A percentile compares a stretch with the other conserved stretches of the same genome.
Conservation (phyloP, 1,140 invertebrate genomes). For the Zaprionus camerounensis region DNA sequence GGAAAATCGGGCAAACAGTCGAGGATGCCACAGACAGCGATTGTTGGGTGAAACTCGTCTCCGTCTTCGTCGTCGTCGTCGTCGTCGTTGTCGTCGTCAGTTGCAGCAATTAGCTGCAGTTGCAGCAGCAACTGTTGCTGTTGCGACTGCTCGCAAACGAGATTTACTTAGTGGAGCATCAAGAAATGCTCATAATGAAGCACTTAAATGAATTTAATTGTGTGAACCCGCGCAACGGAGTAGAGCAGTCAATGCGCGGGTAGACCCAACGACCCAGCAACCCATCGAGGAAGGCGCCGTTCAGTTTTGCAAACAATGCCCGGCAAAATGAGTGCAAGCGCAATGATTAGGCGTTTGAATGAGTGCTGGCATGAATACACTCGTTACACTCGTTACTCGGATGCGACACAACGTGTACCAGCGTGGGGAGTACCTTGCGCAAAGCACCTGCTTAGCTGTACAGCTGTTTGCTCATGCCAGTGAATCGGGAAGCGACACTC, state of each 20-base stretch:
- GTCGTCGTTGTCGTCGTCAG: background rate
- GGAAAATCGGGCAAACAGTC: slow-evolving; percentile 67
- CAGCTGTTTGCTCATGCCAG: background rate
- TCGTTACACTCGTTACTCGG: background rate
- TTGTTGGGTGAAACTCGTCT: slow-evolving; percentile 53
- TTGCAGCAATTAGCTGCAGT: slow-evolving; percentile 53
- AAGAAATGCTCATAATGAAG: slow-evolving; percentile 72
- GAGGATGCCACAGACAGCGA: slow-evolving; percentile 28
- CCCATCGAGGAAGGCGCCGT: slow-evolving; percentile 26
- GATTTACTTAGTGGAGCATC: slow-evolving; percentile 79
- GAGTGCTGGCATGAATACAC: slow-evolving; percentile 10
- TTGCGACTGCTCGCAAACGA: slow-evolving; percentile 53
- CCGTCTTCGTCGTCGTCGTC: too few relatives aligned
- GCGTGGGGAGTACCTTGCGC: background rate
- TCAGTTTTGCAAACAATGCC: slow-evolving; percentile 54
- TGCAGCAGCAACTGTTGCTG: slow-evolving; percentile 45
- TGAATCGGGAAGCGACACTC: background rate
- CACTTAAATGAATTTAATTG: slow-evolving; percentile 84
- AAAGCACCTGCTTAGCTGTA: background rate
- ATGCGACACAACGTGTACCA: background rate
- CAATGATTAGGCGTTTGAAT: slow-evolving; percentile 55
- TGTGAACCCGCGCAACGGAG: slow-evolving; percentile 57
- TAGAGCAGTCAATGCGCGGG: background rate
- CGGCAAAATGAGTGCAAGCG: slow-evolving; percentile 59
- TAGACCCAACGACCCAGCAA: background rate